phyloP scores from a whole-genome alignment of 2,113 vertebrate genomes.

The Clarias macrocephalus region DNA sequence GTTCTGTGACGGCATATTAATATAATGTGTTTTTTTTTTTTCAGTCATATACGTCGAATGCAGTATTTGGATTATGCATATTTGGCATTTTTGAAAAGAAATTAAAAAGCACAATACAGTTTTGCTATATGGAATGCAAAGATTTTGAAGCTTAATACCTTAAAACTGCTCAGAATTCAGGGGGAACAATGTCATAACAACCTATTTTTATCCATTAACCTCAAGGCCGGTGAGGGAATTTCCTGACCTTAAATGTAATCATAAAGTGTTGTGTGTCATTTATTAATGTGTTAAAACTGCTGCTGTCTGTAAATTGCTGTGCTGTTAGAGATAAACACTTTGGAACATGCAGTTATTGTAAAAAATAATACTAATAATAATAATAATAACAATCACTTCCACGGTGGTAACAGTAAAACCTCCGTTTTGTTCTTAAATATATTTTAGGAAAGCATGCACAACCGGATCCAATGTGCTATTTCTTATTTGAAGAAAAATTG shows the following conservation, averaged over 20 bases:
- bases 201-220: background rate
- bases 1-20: too few relatives aligned
- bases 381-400: too few relatives aligned
- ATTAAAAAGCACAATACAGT: too few relatives aligned
- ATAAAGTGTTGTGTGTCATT: background rate
- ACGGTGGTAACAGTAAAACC: background rate
- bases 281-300: background rate
- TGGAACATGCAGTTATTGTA: background rate
- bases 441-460: background rate
- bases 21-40: too few relatives aligned
- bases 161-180: too few relatives aligned
- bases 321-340: background rate
- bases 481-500: background rate
- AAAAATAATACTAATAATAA: too few relatives aligned
- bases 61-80: too few relatives aligned
- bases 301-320: background rate
- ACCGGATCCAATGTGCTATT: background rate
- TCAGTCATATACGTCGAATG: too few relatives aligned
- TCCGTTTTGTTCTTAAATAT: background rate
- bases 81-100: too few relatives aligned
- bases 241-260: background rate
- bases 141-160: too few relatives aligned
- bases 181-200: background rate
- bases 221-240: background rate
- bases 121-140: too few relatives aligned